Conservation (phyloP, 2,888 invertebrate genomes). For the Iphiclides podalirius region DNA sequence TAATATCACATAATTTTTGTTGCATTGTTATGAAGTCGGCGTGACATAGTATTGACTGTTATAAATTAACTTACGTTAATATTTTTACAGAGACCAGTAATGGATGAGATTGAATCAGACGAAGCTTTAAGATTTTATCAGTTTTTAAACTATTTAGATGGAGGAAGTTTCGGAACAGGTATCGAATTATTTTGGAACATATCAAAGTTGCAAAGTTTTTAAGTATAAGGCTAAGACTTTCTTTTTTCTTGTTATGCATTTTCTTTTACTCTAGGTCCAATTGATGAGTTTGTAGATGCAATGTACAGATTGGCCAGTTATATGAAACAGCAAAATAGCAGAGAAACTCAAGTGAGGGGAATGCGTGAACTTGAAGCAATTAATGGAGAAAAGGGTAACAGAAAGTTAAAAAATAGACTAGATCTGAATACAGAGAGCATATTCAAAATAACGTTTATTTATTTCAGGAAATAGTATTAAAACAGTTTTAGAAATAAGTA, state of each 20-base stretch:
- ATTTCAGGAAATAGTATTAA: constrained; percentile 67
- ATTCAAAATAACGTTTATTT: background rate
- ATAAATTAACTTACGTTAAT: background rate
- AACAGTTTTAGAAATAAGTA: constrained; percentile 68
- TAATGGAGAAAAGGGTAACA: constrained; percentile 66
- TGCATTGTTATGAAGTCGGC: no score
- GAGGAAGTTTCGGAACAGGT: constrained; percentile 75
- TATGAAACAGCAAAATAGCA: constrained; percentile 71
- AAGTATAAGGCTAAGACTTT: no score
- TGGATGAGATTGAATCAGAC: constrained; percentile 76
- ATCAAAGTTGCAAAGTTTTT: no score
- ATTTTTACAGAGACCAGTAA: constrained; percentile 61
- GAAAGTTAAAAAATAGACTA: background rate
- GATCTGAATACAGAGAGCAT: no score
- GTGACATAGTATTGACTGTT: background rate
- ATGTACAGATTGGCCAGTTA: constrained; percentile 61
- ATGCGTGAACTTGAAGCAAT: constrained; percentile 73
- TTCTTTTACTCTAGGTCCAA: constrained; percentile 53
- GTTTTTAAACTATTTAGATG: constrained; percentile 71
- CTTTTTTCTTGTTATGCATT: no score
- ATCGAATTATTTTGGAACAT: no score
- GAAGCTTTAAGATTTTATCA: constrained; percentile 72
- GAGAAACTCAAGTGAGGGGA: constrained; percentile 66
- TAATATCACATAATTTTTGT: constrained; percentile 35
- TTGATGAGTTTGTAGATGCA: constrained; percentile 71